phyloP scores from a whole-genome alignment of 2,797 vertebrate genomes.

The Falco peregrinus region DNA sequence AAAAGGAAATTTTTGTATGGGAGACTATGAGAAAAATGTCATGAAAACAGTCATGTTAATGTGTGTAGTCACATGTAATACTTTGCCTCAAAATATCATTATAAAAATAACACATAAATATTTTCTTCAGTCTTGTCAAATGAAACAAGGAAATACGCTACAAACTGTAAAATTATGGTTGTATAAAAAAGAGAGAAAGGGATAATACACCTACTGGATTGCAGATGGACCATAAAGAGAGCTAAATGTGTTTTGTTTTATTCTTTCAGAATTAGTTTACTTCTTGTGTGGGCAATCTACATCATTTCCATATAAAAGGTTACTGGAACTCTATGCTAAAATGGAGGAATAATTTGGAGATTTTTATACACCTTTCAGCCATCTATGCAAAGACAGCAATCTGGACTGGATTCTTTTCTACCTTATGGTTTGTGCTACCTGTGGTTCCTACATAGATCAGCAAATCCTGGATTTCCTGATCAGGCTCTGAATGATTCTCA shows the following conservation, averaged over 20 bases:
- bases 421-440: not conserved
- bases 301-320: not conserved
- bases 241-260: not conserved
- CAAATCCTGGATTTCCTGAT: not conserved
- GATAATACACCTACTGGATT: not conserved
- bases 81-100: not conserved
- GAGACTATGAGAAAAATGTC: not conserved
- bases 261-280: not conserved
- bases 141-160: not conserved
- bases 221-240: not conserved
- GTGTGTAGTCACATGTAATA: not conserved
- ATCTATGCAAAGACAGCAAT: not conserved
- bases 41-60: not conserved
- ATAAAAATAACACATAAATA: not conserved
- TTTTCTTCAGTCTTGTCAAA: slow-evolving; percentile 3
- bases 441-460: not conserved
- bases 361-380: not conserved
- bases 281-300: not conserved
- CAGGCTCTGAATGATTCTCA: not conserved
- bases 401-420: not conserved
- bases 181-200: not conserved
- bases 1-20: not conserved
- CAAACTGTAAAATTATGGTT: not conserved
- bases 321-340: not conserved
- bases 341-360: not conserved